phyloP scores from a whole-genome alignment of 1,140 invertebrate species.

The Eupeodes corollae region DNA sequence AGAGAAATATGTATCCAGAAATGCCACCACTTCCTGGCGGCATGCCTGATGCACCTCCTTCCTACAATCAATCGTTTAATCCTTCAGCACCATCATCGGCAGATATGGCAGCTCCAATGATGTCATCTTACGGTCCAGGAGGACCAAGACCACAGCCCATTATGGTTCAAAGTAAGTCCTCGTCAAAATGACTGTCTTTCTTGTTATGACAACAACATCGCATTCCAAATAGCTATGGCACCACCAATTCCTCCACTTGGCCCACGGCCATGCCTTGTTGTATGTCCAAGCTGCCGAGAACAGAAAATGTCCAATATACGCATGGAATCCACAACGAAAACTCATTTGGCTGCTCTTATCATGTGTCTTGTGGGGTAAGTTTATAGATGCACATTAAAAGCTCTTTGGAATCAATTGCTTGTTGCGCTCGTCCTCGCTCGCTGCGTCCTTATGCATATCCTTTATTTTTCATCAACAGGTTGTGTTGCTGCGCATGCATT shows the following conservation, averaged over 20 bases:
- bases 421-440: not conserved
- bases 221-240: not conserved
- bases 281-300: conserved; percentile 41
- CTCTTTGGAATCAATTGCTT: not conserved
- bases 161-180: not conserved
- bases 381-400: not conserved
- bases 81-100: no score
- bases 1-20: no score
- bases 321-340: conserved; percentile 39
- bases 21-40: no score
- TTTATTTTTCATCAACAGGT: conserved; percentile 19
- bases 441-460: not conserved
- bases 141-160: no score
- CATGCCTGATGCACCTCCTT: no score
- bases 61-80: no score
- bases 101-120: no score
- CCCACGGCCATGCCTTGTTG: conserved; percentile 15
- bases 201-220: not conserved
- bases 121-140: no score
- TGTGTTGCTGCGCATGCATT: conserved; percentile 48
- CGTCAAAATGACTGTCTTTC: not conserved
- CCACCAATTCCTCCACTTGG: not conserved
- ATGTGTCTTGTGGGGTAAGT: conserved; percentile 46
- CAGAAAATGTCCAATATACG: conserved; percentile 37
- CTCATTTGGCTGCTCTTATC: conserved; percentile 45